Percentiles rank a stretch among this genome's conserved stretches.
These are phyloP conservation scores for Cydia pomonella DNA, from an alignment of 1,140 invertebrate genomes.

Conservation along the genomic window DNA sequence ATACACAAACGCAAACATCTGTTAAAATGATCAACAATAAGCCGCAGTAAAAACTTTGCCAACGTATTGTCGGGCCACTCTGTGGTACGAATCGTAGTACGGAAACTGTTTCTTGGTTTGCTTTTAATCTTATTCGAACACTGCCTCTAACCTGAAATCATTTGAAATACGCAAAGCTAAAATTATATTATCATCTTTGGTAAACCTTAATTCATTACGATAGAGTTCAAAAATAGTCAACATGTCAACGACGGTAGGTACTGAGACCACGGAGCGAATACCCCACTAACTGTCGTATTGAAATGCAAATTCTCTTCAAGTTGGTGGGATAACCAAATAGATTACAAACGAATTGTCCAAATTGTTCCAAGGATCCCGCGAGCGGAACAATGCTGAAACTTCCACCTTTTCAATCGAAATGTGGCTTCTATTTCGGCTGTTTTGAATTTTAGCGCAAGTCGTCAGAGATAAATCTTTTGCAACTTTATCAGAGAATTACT, in stretches of 20 bases:
- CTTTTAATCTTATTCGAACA: no score
- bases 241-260: background rate
- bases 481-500: background rate
- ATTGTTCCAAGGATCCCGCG: background rate
- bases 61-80: no score
- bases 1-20: no score
- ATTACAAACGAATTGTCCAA: slow-evolving; percentile 13
- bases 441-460: background rate
- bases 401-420: background rate
- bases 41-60: no score
- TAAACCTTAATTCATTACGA: no score
- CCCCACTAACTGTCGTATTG: background rate
- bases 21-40: no score
- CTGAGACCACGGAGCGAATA: background rate
- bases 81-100: no score
- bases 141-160: no score
- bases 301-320: slow-evolving; percentile 3
- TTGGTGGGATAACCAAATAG: background rate
- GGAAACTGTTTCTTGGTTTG: no score
- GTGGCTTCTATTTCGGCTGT: background rate
- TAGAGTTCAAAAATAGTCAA: no score
- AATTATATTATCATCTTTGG: no score
- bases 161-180: no score
- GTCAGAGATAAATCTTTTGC: background rate
- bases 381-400: background rate